These are phyloP conservation scores for Protodeltote pygarga DNA, from an alignment of 2,888 invertebrate species.

Conservation along the genomic window DNA sequence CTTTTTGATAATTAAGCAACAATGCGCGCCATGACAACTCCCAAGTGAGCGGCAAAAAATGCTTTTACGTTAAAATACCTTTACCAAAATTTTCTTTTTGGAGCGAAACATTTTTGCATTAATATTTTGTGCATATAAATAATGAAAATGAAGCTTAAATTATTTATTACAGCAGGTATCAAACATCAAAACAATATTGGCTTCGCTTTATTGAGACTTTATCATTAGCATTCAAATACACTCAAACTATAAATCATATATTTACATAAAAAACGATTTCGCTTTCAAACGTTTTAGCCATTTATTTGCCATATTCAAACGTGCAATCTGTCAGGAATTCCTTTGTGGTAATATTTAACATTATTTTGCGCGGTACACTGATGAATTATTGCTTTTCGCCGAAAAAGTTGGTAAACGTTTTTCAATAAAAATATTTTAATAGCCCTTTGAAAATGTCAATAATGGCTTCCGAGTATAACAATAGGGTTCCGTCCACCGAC, in stretches of 20 bases:
- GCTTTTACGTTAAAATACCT: constrained; percentile 17
- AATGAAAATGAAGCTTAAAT: neutral
- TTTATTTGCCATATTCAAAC: constrained; percentile 39
- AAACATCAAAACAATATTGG: neutral
- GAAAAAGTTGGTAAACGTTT: constrained; percentile 69
- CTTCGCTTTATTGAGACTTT: neutral
- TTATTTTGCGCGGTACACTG: constrained; percentile 51
- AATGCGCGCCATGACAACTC: constrained; percentile 22
- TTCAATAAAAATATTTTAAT: constrained; percentile 79
- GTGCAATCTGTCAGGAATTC: constrained; percentile 36
- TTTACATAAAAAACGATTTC: constrained; percentile 21
- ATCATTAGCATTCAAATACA: constrained; percentile 3
- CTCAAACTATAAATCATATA: constrained; percentile 23
- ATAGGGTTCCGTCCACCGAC: constrained; percentile 78
- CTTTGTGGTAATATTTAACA: constrained; percentile 46
- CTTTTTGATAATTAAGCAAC: constrained; percentile 44
- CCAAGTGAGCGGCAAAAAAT: constrained; percentile 20
- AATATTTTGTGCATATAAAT: constrained; percentile 2
- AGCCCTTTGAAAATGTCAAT: constrained; percentile 83
- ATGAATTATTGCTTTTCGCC: constrained; percentile 59
- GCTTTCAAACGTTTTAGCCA: constrained; percentile 26
- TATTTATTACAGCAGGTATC: neutral
- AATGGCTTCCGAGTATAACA: constrained; percentile 83
- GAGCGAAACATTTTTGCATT: constrained; percentile 1
- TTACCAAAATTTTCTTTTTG: constrained; percentile 1